These are phyloP conservation scores for Rallus limicola DNA, from an alignment of 2,113 vertebrate genomes.

Conservation along the genomic window DNA sequence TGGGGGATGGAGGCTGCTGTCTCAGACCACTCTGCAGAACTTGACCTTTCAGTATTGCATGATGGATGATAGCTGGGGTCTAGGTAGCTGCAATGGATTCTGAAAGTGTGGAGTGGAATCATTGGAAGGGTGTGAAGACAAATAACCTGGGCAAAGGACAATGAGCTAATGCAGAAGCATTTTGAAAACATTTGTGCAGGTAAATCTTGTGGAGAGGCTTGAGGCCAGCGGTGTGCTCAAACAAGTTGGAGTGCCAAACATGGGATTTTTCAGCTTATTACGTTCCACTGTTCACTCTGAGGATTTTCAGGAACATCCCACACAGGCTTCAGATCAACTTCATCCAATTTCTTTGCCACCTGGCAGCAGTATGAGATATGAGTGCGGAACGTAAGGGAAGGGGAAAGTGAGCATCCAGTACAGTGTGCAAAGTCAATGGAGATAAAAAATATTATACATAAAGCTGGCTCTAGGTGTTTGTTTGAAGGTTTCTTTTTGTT, in stretches of 20 bases:
- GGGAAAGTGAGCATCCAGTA: not conserved
- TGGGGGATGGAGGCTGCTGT: not conserved
- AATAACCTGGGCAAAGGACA: not conserved
- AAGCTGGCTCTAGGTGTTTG: not conserved
- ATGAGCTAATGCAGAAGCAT: not conserved
- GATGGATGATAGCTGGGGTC: not conserved
- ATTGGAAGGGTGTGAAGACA: not conserved
- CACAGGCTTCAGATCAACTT: constrained; percentile 1
- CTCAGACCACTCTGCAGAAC: not conserved
- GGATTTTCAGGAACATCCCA: constrained; percentile 46
- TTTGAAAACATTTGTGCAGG: not conserved
- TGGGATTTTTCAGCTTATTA: not conserved
- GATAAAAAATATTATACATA: not conserved
- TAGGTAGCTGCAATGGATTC: not conserved
- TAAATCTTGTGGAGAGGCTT: not conserved
- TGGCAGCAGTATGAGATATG: not conserved
- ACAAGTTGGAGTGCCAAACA: not conserved
- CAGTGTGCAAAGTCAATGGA: not conserved
- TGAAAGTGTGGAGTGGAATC: not conserved
- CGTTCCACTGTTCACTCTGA: not conserved
- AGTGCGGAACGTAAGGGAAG: not conserved
- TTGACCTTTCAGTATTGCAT: not conserved
- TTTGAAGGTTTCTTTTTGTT: not conserved
- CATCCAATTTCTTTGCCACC: not conserved
- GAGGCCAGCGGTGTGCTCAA: not conserved